phyloP scores from a whole-genome alignment of 2,888 invertebrate genomes.

The Oegoconia quadripuncta region DNA sequence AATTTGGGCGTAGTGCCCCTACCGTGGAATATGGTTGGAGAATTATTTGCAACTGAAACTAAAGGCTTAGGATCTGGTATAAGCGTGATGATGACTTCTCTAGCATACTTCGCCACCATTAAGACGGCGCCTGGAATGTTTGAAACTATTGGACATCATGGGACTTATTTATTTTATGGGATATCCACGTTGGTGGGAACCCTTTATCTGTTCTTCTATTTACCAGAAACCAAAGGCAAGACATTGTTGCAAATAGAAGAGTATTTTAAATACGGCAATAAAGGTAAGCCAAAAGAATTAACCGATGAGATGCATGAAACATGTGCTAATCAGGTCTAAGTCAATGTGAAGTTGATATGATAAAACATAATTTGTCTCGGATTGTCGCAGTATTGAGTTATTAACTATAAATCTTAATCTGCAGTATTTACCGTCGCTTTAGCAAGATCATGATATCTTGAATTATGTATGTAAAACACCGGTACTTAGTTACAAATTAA shows the following conservation, averaged over 20 bases:
- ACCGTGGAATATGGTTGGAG: conserved; percentile 88
- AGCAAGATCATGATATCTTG: too few relatives aligned
- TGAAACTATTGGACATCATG: conserved; percentile 72
- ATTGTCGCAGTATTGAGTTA: conserved; percentile 4
- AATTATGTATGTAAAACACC: too few relatives aligned
- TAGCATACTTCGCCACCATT: conserved; percentile 83
- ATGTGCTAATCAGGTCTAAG: conserved; percentile 19
- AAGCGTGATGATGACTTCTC: conserved; percentile 81
- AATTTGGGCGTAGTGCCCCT: conserved; percentile 81
- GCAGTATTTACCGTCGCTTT: too few relatives aligned
- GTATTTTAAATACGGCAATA: conserved; percentile 61
- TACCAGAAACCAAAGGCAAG: conserved; percentile 85
- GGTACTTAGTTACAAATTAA: too few relatives aligned
- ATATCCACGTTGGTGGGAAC: conserved; percentile 79
- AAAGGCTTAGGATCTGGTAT: conserved; percentile 85
- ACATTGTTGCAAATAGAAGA: conserved; percentile 84
- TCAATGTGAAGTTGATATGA: conserved; percentile 13
- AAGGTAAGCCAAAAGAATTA: conserved; percentile 31
- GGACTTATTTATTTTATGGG: conserved; percentile 82
- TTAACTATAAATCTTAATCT: too few relatives aligned
- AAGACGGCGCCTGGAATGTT: conserved; percentile 83
- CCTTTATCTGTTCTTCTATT: conserved; percentile 76
- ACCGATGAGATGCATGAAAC: conserved; percentile 6
- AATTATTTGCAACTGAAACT: conserved; percentile 82
- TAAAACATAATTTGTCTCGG: conserved; percentile 1